Conservation (phyloP, 2,113 vertebrate genomes). For the Orientallactaga bullata region DNA sequence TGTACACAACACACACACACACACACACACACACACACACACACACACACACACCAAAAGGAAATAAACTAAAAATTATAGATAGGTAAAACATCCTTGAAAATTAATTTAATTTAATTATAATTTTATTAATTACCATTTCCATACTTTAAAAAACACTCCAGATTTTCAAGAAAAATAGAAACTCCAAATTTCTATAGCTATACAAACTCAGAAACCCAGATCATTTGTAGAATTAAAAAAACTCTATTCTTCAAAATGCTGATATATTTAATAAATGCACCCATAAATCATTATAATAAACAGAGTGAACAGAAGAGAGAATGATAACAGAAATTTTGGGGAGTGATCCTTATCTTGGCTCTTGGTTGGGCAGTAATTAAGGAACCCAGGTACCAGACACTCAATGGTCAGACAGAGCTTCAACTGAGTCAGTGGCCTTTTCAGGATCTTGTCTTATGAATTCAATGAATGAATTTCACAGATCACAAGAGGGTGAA, state of each 20-base stretch:
- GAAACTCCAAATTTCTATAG: background rate
- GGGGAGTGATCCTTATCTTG: too few relatives aligned
- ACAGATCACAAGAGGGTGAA: too few relatives aligned
- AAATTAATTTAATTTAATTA: background rate
- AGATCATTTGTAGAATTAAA: background rate
- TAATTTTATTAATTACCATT: background rate
- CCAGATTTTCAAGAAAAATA: background rate
- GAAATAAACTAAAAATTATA: background rate
- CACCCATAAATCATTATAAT: background rate
- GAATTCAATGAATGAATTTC: too few relatives aligned
- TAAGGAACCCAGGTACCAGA: too few relatives aligned
- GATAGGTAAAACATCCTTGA: background rate
- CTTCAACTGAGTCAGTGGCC: too few relatives aligned
- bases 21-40: too few relatives aligned
- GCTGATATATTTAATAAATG: background rate
- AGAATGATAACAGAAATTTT: too few relatives aligned
- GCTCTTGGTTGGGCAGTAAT: too few relatives aligned
- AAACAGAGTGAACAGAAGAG: background rate
- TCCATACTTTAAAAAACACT: conserved; percentile 39
- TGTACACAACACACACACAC: too few relatives aligned
- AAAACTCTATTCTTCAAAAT: background rate
- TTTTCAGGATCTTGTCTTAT: too few relatives aligned
- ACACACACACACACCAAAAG: too few relatives aligned
- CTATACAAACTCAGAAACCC: background rate
- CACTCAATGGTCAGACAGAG: too few relatives aligned